phyloP scores from a whole-genome alignment of 1,140 invertebrate genomes.

The Apis florea region DNA sequence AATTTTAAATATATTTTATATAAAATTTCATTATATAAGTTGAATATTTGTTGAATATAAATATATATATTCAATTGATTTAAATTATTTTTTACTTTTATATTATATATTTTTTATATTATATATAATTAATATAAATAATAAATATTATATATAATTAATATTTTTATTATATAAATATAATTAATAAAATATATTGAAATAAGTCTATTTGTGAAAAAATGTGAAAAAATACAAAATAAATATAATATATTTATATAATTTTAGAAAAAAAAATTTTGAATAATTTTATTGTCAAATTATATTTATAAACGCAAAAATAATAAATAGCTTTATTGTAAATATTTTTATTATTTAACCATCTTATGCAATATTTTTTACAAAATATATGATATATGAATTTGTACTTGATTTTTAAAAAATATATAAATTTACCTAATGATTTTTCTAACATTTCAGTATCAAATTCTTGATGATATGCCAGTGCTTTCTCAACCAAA shows the following conservation, averaged over 20 bases:
- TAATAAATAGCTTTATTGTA: not conserved
- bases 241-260: not conserved
- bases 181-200: not conserved
- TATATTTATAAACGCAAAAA: not conserved
- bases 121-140: too few relatives aligned
- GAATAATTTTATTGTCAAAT: too few relatives aligned
- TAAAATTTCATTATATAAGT: not conserved
- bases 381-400: not conserved
- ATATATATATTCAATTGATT: not conserved
- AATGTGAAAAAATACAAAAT: not conserved
- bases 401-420: not conserved
- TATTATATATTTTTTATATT: too few relatives aligned
- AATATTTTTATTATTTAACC: not conserved
- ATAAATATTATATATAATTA: too few relatives aligned
- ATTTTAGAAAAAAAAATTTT: not conserved
- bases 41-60: not conserved
- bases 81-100: not conserved
- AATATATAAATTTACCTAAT: slow-evolving; percentile 70
- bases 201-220: not conserved
- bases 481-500: slow-evolving; percentile 82
- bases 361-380: not conserved
- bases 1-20: not conserved
- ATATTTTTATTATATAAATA: not conserved
- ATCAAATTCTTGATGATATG: slow-evolving; percentile 80
- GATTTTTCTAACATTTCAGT: slow-evolving; percentile 78